Evolutionary conservation across 2,888 invertebrate species (phyloP).

Genomic region (Scrobipalpa costella): DNA sequence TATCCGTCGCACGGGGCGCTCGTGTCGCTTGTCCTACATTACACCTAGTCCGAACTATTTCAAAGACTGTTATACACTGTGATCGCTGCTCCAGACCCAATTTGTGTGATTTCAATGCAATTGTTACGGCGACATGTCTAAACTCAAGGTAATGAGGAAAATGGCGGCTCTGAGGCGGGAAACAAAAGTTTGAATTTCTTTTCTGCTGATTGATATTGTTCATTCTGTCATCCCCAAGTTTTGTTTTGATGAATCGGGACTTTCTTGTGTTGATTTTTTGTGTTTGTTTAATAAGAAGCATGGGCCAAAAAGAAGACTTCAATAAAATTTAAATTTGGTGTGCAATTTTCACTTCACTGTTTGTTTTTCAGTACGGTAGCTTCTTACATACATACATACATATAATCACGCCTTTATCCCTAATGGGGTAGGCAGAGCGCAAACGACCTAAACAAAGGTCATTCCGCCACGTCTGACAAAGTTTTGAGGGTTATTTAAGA

Average conservation of each 20-base stretch:
- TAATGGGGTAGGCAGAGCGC: too few species aligned
- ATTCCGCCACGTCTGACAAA: too few species aligned
- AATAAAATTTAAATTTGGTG: background rate
- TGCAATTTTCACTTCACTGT: background rate
- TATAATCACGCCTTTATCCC: too few species aligned
- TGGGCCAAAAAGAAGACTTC: background rate
- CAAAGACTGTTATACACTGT: constrained; percentile 19
- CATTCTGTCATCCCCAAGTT: background rate
- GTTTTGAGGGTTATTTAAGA: too few species aligned
- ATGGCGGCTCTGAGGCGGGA: constrained; percentile 5
- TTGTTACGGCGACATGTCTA: constrained; percentile 57
- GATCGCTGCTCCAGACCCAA: constrained; percentile 26
- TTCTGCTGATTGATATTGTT: background rate
- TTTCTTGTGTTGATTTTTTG: background rate
- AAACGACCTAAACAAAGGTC: too few species aligned
- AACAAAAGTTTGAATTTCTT: background rate
- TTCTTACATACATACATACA: too few species aligned
- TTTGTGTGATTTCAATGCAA: constrained; percentile 31
- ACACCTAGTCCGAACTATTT: constrained; percentile 19
- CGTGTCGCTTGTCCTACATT: constrained; percentile 18
- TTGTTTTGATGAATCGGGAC: background rate
- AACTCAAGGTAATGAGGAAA: constrained; percentile 63
- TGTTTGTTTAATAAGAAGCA: background rate
- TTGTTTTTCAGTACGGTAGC: too few species aligned
- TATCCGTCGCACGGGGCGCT: constrained; percentile 34